Evolutionary conservation across 2,888 invertebrate genomes (phyloP).

Genomic region (Tribolium freemani): DNA sequence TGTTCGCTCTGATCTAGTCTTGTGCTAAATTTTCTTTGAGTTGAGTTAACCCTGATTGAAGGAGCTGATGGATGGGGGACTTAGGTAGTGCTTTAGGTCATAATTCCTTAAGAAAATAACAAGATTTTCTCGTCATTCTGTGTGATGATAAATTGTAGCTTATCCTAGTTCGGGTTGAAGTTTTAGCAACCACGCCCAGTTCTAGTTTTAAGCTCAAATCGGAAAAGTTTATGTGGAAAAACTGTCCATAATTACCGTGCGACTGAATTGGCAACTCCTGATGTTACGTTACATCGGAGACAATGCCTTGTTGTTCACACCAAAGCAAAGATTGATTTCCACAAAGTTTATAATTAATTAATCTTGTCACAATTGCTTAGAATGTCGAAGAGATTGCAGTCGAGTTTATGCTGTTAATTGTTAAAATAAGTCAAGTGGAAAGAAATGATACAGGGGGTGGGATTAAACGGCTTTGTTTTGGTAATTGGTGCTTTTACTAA

Average conservation of each 20-base stretch:
- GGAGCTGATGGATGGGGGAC: not conserved
- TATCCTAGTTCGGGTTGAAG: not conserved
- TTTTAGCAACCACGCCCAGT: not conserved
- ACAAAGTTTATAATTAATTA: not conserved
- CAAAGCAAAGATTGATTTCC: not conserved
- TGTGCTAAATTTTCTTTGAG: too few relatives aligned
- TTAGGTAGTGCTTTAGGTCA: not conserved
- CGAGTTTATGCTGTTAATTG: not conserved
- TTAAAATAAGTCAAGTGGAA: not conserved
- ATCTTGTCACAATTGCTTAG: not conserved
- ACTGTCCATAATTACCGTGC: too few relatives aligned
- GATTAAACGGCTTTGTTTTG: not conserved
- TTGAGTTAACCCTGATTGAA: too few relatives aligned
- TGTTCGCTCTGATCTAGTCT: too few relatives aligned
- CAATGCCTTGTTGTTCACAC: not conserved
- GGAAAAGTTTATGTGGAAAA: too few relatives aligned
- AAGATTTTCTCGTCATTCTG: not conserved
- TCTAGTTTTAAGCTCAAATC: not conserved
- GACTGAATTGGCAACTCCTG: not conserved
- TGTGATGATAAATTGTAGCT: not conserved
- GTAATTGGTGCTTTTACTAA: not conserved
- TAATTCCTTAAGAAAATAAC: not conserved
- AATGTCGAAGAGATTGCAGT: not conserved
- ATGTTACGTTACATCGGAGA: not conserved
- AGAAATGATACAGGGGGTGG: not conserved